Conservation (phyloP, 1,140 invertebrate species). For the Danaus plexippus region DNA sequence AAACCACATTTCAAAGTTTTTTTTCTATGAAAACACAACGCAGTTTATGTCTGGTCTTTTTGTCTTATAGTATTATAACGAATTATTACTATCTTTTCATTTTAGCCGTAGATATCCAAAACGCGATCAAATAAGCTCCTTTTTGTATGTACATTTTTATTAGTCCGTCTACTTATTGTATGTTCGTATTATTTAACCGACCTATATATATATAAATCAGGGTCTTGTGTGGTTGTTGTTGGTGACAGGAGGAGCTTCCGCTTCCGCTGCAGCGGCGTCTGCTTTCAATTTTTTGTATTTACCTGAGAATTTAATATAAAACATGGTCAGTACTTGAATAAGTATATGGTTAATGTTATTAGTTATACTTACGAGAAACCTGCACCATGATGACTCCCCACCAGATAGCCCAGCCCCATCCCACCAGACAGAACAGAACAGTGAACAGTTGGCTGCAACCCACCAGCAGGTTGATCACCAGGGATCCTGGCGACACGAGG, state of each 20-base stretch:
- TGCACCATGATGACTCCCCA: slow-evolving; percentile 90
- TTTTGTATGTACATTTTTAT: too few relatives aligned
- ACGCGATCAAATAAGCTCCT: too few relatives aligned
- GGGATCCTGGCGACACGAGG: slow-evolving; percentile 61
- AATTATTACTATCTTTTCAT: too few relatives aligned
- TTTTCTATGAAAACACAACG: too few relatives aligned
- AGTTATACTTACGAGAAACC: slow-evolving; percentile 53
- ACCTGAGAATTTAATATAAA: slow-evolving; percentile 28
- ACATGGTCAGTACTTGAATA: background rate
- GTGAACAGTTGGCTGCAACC: slow-evolving; percentile 91
- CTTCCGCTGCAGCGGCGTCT: slow-evolving; percentile 46
- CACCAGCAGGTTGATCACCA: slow-evolving; percentile 88
- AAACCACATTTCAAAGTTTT: too few relatives aligned
- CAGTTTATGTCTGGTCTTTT: too few relatives aligned
- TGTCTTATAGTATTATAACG: too few relatives aligned
- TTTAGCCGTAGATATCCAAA: too few relatives aligned
- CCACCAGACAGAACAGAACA: slow-evolving; percentile 94
- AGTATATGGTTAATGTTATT: too few relatives aligned
- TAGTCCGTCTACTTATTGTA: background rate
- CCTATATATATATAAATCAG: slow-evolving; percentile 21
- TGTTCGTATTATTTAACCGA: background rate
- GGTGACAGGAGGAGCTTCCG: slow-evolving; percentile 51
- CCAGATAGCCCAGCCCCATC: slow-evolving; percentile 98
- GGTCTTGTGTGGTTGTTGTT: slow-evolving; percentile 56
- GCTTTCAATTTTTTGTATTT: slow-evolving; percentile 58